Conservation (phyloP, 1,140 invertebrate species). For the Marisa cornuarietis region DNA sequence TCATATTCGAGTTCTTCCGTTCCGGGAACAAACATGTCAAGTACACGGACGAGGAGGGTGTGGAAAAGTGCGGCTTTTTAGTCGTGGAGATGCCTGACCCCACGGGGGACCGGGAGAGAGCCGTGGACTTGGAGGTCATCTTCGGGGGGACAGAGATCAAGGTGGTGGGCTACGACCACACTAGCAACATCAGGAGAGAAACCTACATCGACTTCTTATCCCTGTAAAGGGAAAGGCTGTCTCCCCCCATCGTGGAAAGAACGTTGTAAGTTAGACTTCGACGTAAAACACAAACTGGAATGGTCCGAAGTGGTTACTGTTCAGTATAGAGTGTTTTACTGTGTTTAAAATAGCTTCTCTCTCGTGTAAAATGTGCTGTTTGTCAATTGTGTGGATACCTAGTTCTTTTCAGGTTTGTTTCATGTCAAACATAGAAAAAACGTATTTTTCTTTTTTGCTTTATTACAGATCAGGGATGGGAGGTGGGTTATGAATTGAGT, state of each 20-base stretch:
- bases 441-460: no score
- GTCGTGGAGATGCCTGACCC: conserved; percentile 67
- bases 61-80: conserved; percentile 70
- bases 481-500: no score
- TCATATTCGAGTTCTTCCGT: conserved; percentile 72
- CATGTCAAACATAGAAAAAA: background rate
- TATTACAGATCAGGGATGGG: no score
- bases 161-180: conserved; percentile 70
- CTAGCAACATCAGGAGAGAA: conserved; percentile 68
- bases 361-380: background rate
- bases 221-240: conserved; percentile 8
- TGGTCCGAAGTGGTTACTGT: background rate
- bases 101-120: conserved; percentile 57
- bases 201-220: conserved; percentile 71
- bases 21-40: conserved; percentile 66
- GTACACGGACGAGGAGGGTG: conserved; percentile 72
- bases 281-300: background rate
- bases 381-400: background rate
- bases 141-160: conserved; percentile 74
- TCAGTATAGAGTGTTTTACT: background rate
- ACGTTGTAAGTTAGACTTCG: background rate
- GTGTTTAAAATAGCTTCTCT: background rate
- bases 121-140: conserved; percentile 71
- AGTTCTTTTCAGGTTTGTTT: background rate
- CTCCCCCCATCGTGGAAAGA: background rate